These are phyloP conservation scores for Cetonia aurata DNA, from an alignment of 2,888 invertebrate species.

Conservation along the genomic window DNA sequence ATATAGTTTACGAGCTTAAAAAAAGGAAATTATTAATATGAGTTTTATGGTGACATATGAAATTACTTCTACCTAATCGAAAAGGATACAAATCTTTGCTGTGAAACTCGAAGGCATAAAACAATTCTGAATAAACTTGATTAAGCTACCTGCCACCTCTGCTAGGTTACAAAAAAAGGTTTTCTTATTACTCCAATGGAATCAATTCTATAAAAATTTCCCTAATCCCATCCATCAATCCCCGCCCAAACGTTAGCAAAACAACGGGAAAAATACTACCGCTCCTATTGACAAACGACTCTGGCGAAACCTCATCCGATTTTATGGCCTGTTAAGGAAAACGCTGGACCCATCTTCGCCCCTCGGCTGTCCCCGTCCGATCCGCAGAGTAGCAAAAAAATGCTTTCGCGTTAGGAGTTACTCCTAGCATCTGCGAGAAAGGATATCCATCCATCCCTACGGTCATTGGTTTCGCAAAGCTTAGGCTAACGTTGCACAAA, in stretches of 20 bases:
- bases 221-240: too few relatives aligned
- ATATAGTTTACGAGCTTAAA: too few relatives aligned
- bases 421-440: constrained; percentile 10
- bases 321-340: constrained; percentile 25
- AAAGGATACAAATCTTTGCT: too few relatives aligned
- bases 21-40: too few relatives aligned
- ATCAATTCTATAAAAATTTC: too few relatives aligned
- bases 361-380: background rate
- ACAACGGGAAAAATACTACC: background rate
- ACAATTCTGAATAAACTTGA: too few relatives aligned
- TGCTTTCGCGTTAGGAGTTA: background rate
- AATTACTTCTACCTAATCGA: too few relatives aligned
- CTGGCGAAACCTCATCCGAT: background rate
- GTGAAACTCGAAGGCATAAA: too few relatives aligned
- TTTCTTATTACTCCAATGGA: too few relatives aligned
- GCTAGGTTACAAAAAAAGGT: too few relatives aligned
- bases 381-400: background rate
- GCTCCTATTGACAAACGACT: background rate
- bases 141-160: too few relatives aligned
- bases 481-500: background rate
- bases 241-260: background rate
- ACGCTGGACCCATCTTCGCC: background rate
- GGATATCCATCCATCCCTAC: constrained; percentile 1
- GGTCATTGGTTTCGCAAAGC: constrained; percentile 24
- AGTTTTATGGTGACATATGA: too few relatives aligned